Evolutionary conservation across 23 tunicate species (phyloP).

Genomic region (Oikopleura albicans): DNA sequence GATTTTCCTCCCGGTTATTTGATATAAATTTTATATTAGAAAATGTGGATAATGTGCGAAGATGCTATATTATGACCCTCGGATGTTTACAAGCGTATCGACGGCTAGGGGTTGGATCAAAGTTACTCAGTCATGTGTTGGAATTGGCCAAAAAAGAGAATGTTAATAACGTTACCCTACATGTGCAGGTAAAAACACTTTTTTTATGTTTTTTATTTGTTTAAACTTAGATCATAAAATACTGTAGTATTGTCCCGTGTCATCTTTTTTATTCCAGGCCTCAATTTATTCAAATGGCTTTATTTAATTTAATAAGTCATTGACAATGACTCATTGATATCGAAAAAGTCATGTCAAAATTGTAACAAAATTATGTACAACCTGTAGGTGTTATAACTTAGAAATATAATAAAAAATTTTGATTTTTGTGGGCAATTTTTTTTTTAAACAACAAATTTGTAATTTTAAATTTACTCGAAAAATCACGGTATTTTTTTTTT

Average conservation of each 20-base stretch:
- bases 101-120: constrained; percentile 59
- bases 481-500: too few species aligned
- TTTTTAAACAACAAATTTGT: too few species aligned
- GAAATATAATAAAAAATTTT: too few species aligned
- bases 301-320: too few species aligned
- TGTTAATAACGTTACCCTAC: neutral
- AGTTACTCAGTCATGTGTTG: constrained; percentile 53
- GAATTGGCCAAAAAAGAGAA: constrained; percentile 35
- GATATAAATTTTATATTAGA: neutral
- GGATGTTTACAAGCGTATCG: constrained; percentile 82
- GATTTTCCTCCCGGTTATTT: too few species aligned
- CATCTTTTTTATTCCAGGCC: constrained; percentile 67
- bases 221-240: neutral
- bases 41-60: constrained; percentile 24
- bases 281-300: too few species aligned
- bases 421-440: too few species aligned
- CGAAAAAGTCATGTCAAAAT: too few species aligned
- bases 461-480: too few species aligned
- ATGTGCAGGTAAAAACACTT: neutral
- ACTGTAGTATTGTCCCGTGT: neutral
- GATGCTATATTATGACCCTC: constrained; percentile 84
- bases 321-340: too few species aligned
- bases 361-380: too few species aligned
- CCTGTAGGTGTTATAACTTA: too few species aligned
- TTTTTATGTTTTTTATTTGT: neutral